Evolutionary conservation across 2,797 vertebrate genomes (phyloP).

Genomic region (Melanotaenia parkinsoni): DNA sequence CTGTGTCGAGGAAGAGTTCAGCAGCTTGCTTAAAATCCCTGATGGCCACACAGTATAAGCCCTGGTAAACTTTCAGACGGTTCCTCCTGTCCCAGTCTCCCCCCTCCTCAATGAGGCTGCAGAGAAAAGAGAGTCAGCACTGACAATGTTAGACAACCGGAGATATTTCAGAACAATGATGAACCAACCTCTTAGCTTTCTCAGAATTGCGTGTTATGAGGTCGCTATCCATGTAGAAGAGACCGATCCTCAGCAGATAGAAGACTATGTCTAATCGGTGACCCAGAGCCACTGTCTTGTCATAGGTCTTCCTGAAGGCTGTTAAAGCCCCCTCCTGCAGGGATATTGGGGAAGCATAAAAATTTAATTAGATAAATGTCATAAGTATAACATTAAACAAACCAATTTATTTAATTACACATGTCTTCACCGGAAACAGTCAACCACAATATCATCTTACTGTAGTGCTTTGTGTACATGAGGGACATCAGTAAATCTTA

Average conservation of each 20-base stretch:
- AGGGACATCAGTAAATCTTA: not conserved
- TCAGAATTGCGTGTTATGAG: constrained; percentile 98
- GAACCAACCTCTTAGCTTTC: constrained; percentile 93
- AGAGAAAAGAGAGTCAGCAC: not conserved
- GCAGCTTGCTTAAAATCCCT: constrained; percentile 98
- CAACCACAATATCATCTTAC: too few species aligned
- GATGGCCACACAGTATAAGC: constrained; percentile 97
- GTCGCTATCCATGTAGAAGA: constrained; percentile 99
- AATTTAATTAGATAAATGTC: not conserved
- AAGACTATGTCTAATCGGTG: constrained; percentile 97
- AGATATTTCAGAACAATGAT: not conserved
- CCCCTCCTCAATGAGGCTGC: constrained; percentile 96
- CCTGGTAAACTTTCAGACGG: constrained; percentile 97
- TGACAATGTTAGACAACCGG: accelerated
- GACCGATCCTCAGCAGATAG: constrained; percentile 94
- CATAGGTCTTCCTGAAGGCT: constrained; percentile 96
- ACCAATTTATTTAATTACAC: too few species aligned
- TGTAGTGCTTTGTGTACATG: too few species aligned
- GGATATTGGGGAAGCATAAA: not conserved
- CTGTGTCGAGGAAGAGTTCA: constrained; percentile 97
- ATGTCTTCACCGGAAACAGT: too few species aligned
- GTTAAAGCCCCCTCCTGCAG: constrained; percentile 92
- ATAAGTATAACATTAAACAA: not conserved
- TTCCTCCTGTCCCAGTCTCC: constrained; percentile 99
- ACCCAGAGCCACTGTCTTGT: constrained; percentile 96